Percentiles rank a stretch among this genome's conserved stretches.
These are phyloP conservation scores for Drosophila seguyi DNA, from an alignment of 1,140 invertebrate genomes.

Conservation along the genomic window DNA sequence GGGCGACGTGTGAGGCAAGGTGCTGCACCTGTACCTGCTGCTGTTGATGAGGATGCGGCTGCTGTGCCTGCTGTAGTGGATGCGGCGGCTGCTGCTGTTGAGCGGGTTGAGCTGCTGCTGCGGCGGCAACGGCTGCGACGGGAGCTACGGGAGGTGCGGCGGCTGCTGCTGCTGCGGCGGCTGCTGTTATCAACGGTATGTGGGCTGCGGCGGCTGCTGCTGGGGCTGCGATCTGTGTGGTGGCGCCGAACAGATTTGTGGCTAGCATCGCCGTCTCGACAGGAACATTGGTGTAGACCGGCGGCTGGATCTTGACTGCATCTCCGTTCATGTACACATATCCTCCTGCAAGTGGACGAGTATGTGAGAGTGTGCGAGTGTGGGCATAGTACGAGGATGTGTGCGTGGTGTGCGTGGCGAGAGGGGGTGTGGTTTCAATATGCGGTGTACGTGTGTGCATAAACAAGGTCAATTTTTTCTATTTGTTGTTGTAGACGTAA, in stretches of 20 bases:
- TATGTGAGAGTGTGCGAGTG: conserved; percentile 3
- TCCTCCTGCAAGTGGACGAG: conserved; percentile 61
- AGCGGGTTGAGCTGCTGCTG: conserved; percentile 38
- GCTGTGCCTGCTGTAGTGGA: conserved; percentile 33
- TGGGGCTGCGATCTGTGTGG: conserved; percentile 81
- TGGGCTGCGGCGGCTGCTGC: conserved; percentile 72
- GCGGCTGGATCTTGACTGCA: conserved; percentile 81
- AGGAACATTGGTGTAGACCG: conserved; percentile 83
- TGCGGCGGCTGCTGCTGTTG: conserved; percentile 38
- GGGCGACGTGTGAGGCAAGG: conserved; percentile 63
- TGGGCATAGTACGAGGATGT: conserved; percentile 16
- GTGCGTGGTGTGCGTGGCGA: conserved; percentile 11
- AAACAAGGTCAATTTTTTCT: conserved; percentile 44
- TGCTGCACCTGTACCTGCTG: conserved; percentile 64
- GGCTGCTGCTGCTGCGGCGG: conserved; percentile 57
- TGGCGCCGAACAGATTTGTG: conserved; percentile 76
- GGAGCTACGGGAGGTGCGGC: conserved; percentile 59
- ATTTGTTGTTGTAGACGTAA: conserved; percentile 48
- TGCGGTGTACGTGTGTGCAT: conserved; percentile 23
- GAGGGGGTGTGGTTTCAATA: conserved; percentile 19
- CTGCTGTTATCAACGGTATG: conserved; percentile 80
- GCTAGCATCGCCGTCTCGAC: conserved; percentile 84
- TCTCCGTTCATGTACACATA: conserved; percentile 85
- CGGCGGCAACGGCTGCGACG: conserved; percentile 47
- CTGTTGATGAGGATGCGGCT: conserved; percentile 55